phyloP scores from a whole-genome alignment of 2,888 invertebrate genomes.

The Brachycybe producta region DNA sequence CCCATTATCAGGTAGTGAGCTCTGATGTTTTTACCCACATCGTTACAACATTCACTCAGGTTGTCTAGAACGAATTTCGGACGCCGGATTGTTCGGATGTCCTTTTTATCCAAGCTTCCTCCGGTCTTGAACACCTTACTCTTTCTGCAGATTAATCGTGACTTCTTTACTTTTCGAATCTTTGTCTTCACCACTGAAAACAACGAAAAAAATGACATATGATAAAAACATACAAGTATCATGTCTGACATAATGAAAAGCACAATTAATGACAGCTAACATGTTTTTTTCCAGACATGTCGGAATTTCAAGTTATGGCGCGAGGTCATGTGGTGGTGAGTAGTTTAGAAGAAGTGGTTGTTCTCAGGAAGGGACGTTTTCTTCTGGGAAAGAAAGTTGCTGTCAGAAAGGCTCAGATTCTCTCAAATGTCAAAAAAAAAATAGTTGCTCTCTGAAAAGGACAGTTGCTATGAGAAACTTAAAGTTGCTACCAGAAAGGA shows the following conservation, averaged over 20 bases:
- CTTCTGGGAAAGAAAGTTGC: too few relatives aligned
- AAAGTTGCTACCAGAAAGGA: too few relatives aligned
- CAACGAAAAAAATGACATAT: conserved; percentile 3
- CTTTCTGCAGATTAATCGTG: conserved; percentile 32
- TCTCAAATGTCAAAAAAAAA: too few relatives aligned
- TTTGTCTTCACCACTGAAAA: conserved; percentile 33
- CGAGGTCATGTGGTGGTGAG: too few relatives aligned
- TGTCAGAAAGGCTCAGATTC: too few relatives aligned
- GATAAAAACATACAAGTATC: too few relatives aligned
- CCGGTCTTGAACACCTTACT: conserved; percentile 30
- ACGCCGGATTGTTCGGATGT: conserved; percentile 28
- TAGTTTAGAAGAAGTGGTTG: too few relatives aligned
- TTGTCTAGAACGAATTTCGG: conserved; percentile 31
- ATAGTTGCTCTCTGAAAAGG: too few relatives aligned
- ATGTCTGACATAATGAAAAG: neutral
- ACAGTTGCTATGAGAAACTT: too few relatives aligned
- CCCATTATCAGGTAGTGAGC: conserved; percentile 37
- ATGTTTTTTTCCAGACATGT: conserved; percentile 1
- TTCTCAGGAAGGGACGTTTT: too few relatives aligned
- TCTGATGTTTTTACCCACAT: conserved; percentile 26
- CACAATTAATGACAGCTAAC: neutral
- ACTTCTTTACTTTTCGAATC: conserved; percentile 29
- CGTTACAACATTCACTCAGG: conserved; percentile 34
- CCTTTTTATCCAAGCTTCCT: conserved; percentile 26
- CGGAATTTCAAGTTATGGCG: neutral